Conservation (phyloP, 2,113 vertebrate genomes). For the Asarcornis scutulata region DNA sequence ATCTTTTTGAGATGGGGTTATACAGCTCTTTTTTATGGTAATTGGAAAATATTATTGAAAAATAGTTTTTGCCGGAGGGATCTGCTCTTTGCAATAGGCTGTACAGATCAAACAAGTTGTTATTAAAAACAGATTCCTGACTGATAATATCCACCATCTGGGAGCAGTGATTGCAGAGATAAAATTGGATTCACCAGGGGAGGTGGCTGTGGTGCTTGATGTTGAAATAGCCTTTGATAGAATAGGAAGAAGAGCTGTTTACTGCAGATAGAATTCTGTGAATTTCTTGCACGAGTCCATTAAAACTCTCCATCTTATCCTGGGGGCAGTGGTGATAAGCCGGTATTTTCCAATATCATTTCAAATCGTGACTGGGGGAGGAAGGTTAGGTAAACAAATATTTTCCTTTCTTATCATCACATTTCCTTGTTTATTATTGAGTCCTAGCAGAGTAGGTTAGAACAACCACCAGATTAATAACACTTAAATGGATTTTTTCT, state of each 20-base stretch:
- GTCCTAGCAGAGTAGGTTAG: neutral
- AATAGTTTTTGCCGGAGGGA: neutral
- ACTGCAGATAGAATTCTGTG: neutral
- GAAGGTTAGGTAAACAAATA: neutral
- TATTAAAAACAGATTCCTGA: slow-evolving; percentile 46
- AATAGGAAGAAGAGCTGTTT: slow-evolving; percentile 25
- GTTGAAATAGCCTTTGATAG: slow-evolving; percentile 46
- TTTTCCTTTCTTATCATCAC: neutral
- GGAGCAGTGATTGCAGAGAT: slow-evolving; percentile 44
- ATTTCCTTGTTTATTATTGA: neutral
- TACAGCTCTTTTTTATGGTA: neutral
- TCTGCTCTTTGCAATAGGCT: slow-evolving; percentile 27
- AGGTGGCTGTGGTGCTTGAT: slow-evolving; percentile 35
- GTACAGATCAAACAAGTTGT: slow-evolving; percentile 48
- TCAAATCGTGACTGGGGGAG: neutral
- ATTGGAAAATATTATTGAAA: slow-evolving; percentile 21
- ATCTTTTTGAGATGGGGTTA: neutral
- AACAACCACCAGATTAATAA: neutral
- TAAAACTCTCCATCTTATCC: slow-evolving; percentile 8
- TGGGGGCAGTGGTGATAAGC: neutral
- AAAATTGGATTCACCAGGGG: slow-evolving; percentile 61
- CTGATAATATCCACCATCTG: slow-evolving; percentile 49
- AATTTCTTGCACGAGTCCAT: slow-evolving; percentile 17
- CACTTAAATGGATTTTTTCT: neutral
- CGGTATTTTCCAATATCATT: neutral